Evolutionary conservation across 2,113 vertebrate genomes (phyloP).

Genomic region (Toxotes chatareus): DNA sequence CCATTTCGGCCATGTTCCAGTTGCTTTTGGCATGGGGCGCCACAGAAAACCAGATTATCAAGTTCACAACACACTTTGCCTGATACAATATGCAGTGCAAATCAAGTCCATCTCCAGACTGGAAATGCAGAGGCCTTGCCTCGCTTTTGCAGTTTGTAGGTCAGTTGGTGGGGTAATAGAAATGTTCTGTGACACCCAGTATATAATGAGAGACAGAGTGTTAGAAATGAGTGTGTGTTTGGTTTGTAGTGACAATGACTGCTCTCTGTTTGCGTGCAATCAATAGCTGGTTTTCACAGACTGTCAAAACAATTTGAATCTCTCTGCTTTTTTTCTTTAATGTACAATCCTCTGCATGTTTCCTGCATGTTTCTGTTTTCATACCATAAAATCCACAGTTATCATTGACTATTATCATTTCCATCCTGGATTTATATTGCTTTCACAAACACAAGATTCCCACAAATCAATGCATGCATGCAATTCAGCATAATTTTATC

Average conservation of each 20-base stretch:
- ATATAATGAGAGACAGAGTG: not conserved
- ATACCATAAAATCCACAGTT: not conserved
- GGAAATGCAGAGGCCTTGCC: not conserved
- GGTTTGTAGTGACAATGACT: not conserved
- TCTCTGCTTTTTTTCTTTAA: not conserved
- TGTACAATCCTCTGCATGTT: not conserved
- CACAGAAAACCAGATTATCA: slow-evolving; percentile 61
- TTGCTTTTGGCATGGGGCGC: slow-evolving; percentile 47
- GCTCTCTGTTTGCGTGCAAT: slow-evolving; percentile 8
- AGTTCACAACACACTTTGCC: slow-evolving; percentile 58
- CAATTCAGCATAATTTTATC: not conserved
- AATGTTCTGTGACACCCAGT: slow-evolving; percentile 50
- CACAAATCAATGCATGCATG: too few species aligned
- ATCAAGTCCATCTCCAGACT: slow-evolving; percentile 57
- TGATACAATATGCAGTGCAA: slow-evolving; percentile 69
- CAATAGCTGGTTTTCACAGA: not conserved
- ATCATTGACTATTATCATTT: not conserved
- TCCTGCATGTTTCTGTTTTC: not conserved
- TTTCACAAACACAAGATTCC: not conserved
- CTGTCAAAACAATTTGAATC: slow-evolving; percentile 1
- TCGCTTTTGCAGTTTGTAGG: slow-evolving; percentile 45
- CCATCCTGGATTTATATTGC: not conserved
- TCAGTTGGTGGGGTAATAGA: slow-evolving; percentile 56
- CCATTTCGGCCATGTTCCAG: slow-evolving; percentile 49
- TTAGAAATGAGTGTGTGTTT: not conserved